phyloP scores from a whole-genome alignment of 1,140 invertebrate species.

The Drosophila sturtevanti region DNA sequence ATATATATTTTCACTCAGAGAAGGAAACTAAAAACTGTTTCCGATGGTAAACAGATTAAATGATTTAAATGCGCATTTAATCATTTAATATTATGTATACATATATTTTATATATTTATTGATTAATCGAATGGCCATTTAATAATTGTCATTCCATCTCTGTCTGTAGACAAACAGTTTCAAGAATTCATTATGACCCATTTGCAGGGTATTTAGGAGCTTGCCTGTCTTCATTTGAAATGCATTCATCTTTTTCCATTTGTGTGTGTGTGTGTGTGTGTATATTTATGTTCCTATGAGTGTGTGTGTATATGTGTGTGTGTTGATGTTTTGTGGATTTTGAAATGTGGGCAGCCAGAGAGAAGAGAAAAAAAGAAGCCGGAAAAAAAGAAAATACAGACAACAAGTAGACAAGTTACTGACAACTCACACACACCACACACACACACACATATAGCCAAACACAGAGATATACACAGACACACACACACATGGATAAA shows the following conservation, averaged over 20 bases:
- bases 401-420: slow-evolving; percentile 73
- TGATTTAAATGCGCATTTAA: too few species aligned
- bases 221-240: slow-evolving; percentile 57
- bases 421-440: slow-evolving; percentile 46
- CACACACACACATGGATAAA: not conserved
- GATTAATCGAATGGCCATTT: too few species aligned
- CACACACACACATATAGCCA: not conserved
- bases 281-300: slow-evolving; percentile 7
- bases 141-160: too few species aligned
- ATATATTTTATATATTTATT: too few species aligned
- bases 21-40: too few species aligned
- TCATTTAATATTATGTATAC: too few species aligned
- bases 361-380: slow-evolving; percentile 35
- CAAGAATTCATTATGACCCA: not conserved
- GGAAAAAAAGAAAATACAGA: slow-evolving; percentile 60
- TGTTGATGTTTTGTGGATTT: slow-evolving; percentile 24
- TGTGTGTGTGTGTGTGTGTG: slow-evolving; percentile 15
- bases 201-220: slow-evolving; percentile 25
- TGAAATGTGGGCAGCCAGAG: slow-evolving; percentile 32
- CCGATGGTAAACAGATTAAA: too few species aligned
- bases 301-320: slow-evolving; percentile 14
- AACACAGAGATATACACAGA: slow-evolving; percentile 11
- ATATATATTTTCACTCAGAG: too few species aligned
- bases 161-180: too few species aligned
- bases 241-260: slow-evolving; percentile 68